phyloP scores from a whole-genome alignment of 2,888 invertebrate genomes.

The Tinea semifulvella region DNA sequence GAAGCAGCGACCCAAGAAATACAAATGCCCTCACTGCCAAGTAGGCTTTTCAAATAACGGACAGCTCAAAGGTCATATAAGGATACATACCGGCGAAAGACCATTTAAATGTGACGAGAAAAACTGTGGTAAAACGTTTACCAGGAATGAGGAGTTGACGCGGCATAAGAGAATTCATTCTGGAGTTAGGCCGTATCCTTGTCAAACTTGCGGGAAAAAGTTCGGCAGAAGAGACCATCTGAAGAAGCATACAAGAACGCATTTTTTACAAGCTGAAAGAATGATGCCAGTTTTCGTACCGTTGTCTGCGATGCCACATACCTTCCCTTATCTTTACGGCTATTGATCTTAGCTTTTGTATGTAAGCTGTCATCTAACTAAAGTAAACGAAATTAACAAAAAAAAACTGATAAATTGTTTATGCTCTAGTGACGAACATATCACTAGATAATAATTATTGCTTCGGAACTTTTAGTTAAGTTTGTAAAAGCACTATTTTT shows the following conservation, averaged over 20 bases:
- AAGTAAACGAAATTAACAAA: too few relatives aligned
- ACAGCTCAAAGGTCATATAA: conserved; percentile 88
- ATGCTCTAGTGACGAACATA: too few relatives aligned
- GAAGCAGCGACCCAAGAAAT: conserved; percentile 89
- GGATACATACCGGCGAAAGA: conserved; percentile 91
- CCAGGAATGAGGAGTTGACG: conserved; percentile 90
- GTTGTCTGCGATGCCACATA: conserved; percentile 58
- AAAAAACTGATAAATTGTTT: too few relatives aligned
- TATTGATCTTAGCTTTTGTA: too few relatives aligned
- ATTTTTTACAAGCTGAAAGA: conserved; percentile 70
- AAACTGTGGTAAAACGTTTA: conserved; percentile 89
- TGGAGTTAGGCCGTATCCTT: conserved; percentile 86
- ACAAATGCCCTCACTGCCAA: conserved; percentile 89
- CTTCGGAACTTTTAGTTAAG: too few relatives aligned
- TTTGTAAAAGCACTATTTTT: too few relatives aligned
- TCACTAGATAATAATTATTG: too few relatives aligned
- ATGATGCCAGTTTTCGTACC: conserved; percentile 71
- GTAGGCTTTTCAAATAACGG: conserved; percentile 95
- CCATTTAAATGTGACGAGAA: conserved; percentile 88
- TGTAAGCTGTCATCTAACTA: too few relatives aligned
- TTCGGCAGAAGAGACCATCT: conserved; percentile 95
- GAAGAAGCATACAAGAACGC: conserved; percentile 92
- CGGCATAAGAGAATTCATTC: conserved; percentile 92
- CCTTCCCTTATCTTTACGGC: conserved; percentile 64
- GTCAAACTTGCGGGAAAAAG: conserved; percentile 87